Conservation (phyloP, 2,113 vertebrate genomes). For the Platysteira castanea region DNA sequence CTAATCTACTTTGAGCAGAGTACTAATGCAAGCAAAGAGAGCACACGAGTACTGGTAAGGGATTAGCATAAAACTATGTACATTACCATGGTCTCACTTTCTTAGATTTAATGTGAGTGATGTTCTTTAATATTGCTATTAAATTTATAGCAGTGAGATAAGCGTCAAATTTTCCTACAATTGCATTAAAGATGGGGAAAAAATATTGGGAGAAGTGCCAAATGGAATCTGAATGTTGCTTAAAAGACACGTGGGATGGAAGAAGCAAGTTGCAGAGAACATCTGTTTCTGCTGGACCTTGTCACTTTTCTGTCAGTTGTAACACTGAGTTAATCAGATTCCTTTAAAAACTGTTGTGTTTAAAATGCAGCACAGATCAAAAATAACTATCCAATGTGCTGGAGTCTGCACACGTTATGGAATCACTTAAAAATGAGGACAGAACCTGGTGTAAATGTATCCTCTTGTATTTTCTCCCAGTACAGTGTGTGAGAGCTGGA, state of each 20-base stretch:
- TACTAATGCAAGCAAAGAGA: background rate
- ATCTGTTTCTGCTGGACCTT: constrained; percentile 63
- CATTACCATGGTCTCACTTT: background rate
- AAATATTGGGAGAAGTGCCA: constrained; percentile 38
- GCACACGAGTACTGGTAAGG: background rate
- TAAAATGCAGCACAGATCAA: constrained; percentile 15
- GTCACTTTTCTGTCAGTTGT: constrained; percentile 41
- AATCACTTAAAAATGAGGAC: constrained; percentile 9
- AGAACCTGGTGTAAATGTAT: background rate
- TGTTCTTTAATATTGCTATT: background rate
- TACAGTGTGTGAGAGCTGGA: background rate
- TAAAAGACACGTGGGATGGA: constrained; percentile 48
- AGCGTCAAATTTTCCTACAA: constrained; percentile 18
- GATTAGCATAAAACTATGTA: background rate
- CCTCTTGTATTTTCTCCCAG: background rate
- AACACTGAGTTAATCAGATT: constrained; percentile 25
- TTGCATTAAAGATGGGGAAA: constrained; percentile 13
- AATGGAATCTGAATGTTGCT: constrained; percentile 58
- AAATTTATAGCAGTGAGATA: constrained; percentile 17
- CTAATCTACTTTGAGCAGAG: background rate
- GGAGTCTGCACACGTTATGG: background rate
- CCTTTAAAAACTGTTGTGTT: constrained; percentile 41
- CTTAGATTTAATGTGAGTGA: background rate
- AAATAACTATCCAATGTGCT: constrained; percentile 10
- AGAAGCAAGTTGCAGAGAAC: constrained; percentile 55